phyloP scores from a whole-genome alignment of 1,140 invertebrate genomes.

The Cyclina sinensis region DNA sequence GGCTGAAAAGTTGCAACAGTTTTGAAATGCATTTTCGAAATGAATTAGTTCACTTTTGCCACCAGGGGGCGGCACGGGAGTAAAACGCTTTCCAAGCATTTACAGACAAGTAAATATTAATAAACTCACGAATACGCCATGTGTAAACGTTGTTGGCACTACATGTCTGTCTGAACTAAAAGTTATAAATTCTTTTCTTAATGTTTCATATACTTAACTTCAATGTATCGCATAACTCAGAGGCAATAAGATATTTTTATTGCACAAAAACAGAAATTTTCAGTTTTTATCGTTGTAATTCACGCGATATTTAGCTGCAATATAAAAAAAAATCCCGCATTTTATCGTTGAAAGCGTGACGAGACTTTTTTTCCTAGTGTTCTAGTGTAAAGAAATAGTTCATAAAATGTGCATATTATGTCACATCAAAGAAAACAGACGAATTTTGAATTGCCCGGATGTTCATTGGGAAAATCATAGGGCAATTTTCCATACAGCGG shows the following conservation, averaged over 20 bases:
- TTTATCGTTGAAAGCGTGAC: neutral
- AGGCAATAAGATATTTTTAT: no score
- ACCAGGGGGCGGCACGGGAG: neutral
- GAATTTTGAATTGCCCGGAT: no score
- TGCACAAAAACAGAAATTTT: neutral
- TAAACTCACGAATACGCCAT: no score
- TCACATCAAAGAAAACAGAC: neutral
- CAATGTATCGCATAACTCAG: no score
- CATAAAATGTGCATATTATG: conserved; percentile 19
- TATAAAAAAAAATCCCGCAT: neutral
- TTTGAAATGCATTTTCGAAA: neutral
- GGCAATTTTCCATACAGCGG: no score
- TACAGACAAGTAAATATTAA: no score
- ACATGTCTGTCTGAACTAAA: no score
- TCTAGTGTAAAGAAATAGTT: neutral
- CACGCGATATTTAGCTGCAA: neutral
- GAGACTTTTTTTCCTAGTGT: neutral
- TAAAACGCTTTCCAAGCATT: neutral
- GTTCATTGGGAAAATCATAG: no score
- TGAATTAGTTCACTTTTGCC: neutral
- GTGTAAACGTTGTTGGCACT: no score
- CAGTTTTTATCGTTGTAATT: neutral
- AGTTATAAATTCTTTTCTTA: no score
- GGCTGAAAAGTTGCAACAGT: neutral
- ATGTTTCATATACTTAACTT: no score